Base-by-base conservation (phyloP, 2,113 vertebrate species). In the Notothenia coriiceps region DNA sequence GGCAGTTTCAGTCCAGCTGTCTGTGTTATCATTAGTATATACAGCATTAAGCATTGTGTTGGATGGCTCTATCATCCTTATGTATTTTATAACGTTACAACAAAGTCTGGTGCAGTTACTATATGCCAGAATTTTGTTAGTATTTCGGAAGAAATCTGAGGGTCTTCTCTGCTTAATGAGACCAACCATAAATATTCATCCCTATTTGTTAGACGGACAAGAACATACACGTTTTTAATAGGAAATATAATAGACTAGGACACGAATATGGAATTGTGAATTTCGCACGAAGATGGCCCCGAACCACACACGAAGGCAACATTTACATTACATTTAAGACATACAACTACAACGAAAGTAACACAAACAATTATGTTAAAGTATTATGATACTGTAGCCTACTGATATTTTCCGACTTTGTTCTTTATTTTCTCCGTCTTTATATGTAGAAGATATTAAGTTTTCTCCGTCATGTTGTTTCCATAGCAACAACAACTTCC, bases 121-220 rank as follows among this genome's bases (percentile, higher is more conserved):
- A 61, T 50, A 66, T 10, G 33, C 50, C 25, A 68, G 60, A 22
- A 7, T 59, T 55, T 9, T 47, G 3, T 7, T 77, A 35, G 44
- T 68, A 54, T 77, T 70, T 81, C 4, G 13, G 20, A 44, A 35
- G 25, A 62, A 49, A 51, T 40, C 83, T 75, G 88, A 70, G 90
- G 71, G 89, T 81, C 86, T 94, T 80, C 61, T 74, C 35, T 13
- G 88, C 12, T 89, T 70, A 91, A 93, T 69, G 55, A 86, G 70
- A 91, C 83, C 91, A 78, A 92, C 82, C 35, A 40, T 92, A 84
- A 91, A 93, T 91, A 95, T 93, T 64, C 11, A 70, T 20, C 20
- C 4, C 10, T n/a, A 35, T 63, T 4, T 74, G 63, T 13, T 18
- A 35, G 13, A 46, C 3, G 20, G 7, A 20, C 5, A 70, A 1